These are phyloP conservation scores for Karalla daura DNA, from an alignment of 2,797 vertebrate species.

Conservation along the genomic window DNA sequence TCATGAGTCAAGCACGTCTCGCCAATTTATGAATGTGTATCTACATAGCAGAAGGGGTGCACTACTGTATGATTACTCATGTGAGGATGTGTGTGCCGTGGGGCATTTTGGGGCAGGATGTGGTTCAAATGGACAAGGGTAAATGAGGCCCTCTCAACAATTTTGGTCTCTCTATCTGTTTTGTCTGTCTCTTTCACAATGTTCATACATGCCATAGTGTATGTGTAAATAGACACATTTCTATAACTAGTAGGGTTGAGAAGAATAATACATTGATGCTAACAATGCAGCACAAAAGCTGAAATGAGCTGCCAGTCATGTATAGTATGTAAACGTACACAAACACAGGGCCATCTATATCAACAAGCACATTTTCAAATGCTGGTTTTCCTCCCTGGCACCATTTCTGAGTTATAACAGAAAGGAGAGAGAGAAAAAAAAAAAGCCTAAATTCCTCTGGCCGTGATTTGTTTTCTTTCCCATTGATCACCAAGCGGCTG, in stretches of 20 bases:
- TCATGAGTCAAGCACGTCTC: conserved; percentile 80
- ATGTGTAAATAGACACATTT: conserved; percentile 1
- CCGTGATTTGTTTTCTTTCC: conserved; percentile 82
- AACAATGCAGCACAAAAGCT: background rate
- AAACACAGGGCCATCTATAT: conserved; percentile 13
- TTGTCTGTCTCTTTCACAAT: conserved; percentile 16
- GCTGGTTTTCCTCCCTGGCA: conserved; percentile 53
- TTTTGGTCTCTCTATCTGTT: conserved; percentile 21
- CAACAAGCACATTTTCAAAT: conserved; percentile 47
- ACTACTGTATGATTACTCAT: conserved; percentile 59
- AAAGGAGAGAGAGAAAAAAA: conserved; percentile 69
- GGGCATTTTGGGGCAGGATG: conserved; percentile 57
- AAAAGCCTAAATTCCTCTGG: conserved; percentile 77
- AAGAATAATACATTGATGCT: no score
- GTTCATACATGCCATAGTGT: background rate
- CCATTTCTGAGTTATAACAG: conserved; percentile 51
- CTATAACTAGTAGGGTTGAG: background rate
- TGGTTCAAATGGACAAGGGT: conserved; percentile 63
- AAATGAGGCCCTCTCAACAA: conserved; percentile 23
- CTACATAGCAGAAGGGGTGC: conserved; percentile 63
- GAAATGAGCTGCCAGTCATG: background rate
- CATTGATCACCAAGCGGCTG: conserved; percentile 80
- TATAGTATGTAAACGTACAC: background rate
- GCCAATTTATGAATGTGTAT: conserved; percentile 79
- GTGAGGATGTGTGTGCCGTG: conserved; percentile 34